These are phyloP conservation scores for Coenobita brevimanus DNA, from an alignment of 1,140 invertebrate genomes.

Conservation along the genomic window DNA sequence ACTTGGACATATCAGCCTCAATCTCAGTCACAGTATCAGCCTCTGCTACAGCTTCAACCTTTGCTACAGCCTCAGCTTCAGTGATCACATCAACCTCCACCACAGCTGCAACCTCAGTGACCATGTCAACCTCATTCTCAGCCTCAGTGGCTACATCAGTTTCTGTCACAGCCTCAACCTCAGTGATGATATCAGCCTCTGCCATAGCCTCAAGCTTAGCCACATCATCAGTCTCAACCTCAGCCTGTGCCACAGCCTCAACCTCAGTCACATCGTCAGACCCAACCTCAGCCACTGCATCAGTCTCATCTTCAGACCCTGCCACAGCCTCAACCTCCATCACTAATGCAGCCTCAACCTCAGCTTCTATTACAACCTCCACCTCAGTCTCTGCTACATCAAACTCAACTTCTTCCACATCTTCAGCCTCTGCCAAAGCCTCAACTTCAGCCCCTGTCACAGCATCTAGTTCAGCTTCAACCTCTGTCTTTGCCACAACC, in stretches of 20 bases:
- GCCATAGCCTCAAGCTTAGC: slow-evolving; percentile 7
- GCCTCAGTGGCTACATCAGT: background rate
- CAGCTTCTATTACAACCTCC: slow-evolving; percentile 5
- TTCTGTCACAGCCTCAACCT: background rate
- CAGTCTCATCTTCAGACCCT: slow-evolving; percentile 14
- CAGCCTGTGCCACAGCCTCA: slow-evolving; percentile 12
- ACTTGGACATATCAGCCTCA: slow-evolving; percentile 2
- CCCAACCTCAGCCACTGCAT: background rate
- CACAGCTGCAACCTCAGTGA: background rate
- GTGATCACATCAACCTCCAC: background rate
- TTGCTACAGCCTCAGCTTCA: background rate
- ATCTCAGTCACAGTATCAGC: background rate
- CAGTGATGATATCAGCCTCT: background rate
- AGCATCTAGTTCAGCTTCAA: background rate
- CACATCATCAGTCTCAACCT: slow-evolving; percentile 10
- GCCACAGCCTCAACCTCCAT: background rate
- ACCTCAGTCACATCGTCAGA: background rate
- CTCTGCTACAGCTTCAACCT: background rate
- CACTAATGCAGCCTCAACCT: background rate
- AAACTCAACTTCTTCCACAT: background rate
- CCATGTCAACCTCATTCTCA: background rate
- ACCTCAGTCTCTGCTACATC: slow-evolving; percentile 5
- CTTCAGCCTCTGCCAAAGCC: background rate
- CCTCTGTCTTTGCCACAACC: background rate
- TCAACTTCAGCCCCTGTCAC: background rate